Conservation (phyloP, 2,888 invertebrate species). For the Drosophila lutescens region DNA sequence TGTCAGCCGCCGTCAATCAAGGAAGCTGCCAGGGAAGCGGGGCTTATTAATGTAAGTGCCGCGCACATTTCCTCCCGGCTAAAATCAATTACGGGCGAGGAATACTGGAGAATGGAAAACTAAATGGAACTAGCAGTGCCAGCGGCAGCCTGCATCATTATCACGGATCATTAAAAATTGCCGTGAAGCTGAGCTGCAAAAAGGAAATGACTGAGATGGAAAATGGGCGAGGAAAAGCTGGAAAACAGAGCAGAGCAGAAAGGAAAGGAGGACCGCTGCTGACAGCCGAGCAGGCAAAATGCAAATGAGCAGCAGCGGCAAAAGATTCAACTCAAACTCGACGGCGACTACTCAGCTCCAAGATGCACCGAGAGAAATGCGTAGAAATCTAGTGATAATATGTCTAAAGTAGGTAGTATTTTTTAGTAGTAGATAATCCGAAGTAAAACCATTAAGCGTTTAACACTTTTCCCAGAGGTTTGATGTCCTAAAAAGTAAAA, state of each 20-base stretch:
- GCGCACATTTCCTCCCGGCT: slow-evolving; percentile 36
- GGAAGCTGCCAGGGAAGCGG: slow-evolving; percentile 5
- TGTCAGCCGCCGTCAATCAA: slow-evolving; percentile 74
- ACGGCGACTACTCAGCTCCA: slow-evolving; percentile 7
- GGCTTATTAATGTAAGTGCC: slow-evolving; percentile 54
- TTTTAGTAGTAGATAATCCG: no score
- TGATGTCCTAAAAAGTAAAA: no score
- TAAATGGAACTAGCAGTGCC: slow-evolving; percentile 53
- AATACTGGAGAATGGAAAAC: slow-evolving; percentile 10
- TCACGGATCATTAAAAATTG: slow-evolving; percentile 81
- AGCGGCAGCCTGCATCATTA: slow-evolving; percentile 74
- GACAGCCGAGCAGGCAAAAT: slow-evolving; percentile 57
- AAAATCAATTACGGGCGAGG: slow-evolving; percentile 67
- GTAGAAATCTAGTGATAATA: not conserved
- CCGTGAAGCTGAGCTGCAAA: slow-evolving; percentile 51
- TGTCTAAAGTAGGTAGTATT: not conserved
- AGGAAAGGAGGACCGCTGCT: slow-evolving; percentile 18
- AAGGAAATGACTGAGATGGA: slow-evolving; percentile 54
- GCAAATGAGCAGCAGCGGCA: slow-evolving; percentile 66
- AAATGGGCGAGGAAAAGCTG: slow-evolving; percentile 26
- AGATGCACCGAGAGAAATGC: slow-evolving; percentile 12
- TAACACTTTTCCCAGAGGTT: no score
- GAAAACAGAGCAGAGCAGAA: slow-evolving; percentile 19
- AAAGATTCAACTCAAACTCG: slow-evolving; percentile 21
- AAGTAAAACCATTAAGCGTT: not conserved